Conservation (phyloP, 2,888 invertebrate species). For the Drosophila pegasa region DNA sequence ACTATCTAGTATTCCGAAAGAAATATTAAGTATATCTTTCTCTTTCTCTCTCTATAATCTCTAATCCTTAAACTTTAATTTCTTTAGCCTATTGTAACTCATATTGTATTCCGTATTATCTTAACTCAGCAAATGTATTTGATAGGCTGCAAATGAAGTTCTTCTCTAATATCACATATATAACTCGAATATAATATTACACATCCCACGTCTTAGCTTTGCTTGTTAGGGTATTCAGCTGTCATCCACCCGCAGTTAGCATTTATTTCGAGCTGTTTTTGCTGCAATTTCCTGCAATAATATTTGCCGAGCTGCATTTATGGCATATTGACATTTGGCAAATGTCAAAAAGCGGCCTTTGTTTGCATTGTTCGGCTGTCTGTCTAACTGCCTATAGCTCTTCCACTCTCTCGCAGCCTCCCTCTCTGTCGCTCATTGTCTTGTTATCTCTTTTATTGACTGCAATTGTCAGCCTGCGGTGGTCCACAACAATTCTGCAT, state of each 20-base stretch:
- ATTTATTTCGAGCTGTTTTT: conserved; percentile 1
- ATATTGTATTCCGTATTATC: too few species aligned
- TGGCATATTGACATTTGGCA: conserved; percentile 73
- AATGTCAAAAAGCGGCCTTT: conserved; percentile 73
- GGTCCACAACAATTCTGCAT: conserved; percentile 24
- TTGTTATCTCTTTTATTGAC: conserved; percentile 34
- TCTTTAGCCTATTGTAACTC: too few species aligned
- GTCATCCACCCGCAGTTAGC: not conserved
- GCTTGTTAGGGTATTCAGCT: conserved; percentile 1
- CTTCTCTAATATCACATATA: too few species aligned
- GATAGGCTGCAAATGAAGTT: too few species aligned
- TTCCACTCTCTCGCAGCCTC: not conserved
- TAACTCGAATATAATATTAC: too few species aligned
- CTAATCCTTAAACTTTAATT: not conserved
- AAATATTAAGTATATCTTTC: not conserved
- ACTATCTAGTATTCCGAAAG: not conserved
- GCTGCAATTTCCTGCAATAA: conserved; percentile 13
- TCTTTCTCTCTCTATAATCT: too few species aligned
- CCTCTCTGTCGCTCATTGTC: conserved; percentile 4
- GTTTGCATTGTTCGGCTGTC: conserved; percentile 41
- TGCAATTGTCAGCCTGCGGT: conserved; percentile 39
- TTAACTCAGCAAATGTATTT: too few species aligned
- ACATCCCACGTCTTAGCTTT: too few species aligned
- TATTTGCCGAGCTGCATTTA: conserved; percentile 47
- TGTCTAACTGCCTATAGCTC: conserved; percentile 12